A percentile compares a stretch with the other conserved stretches of the same genome.
Conservation (phyloP, 2,888 invertebrate species). For the Mechanitis mazaeus region DNA sequence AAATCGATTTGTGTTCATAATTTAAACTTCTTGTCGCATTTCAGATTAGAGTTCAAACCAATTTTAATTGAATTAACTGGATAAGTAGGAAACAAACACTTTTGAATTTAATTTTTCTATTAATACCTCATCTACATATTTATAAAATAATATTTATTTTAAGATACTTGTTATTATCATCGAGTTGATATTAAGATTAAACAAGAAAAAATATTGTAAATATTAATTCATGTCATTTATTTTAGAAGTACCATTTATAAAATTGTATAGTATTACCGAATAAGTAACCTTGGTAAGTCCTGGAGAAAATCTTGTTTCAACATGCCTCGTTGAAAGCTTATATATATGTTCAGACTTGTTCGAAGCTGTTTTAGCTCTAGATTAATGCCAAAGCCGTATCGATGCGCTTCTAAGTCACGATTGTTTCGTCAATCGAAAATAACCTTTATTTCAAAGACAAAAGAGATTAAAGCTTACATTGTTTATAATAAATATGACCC, state of each 20-base stretch:
- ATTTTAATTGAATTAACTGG: too few relatives aligned
- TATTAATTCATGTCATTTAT: too few relatives aligned
- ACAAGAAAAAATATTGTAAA: too few relatives aligned
- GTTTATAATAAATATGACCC: slow-evolving; percentile 3
- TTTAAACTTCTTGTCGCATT: slow-evolving; percentile 1
- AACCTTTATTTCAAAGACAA: not conserved
- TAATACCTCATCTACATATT: too few relatives aligned
- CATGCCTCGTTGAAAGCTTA: slow-evolving; percentile 16
- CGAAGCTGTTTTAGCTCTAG: slow-evolving; percentile 16
- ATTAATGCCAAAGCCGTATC: slow-evolving; percentile 14
- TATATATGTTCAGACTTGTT: slow-evolving; percentile 16
- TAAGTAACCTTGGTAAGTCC: slow-evolving; percentile 10
- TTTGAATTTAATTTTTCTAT: too few relatives aligned
- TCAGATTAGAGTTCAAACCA: not conserved
- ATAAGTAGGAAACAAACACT: too few relatives aligned
- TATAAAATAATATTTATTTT: too few relatives aligned
- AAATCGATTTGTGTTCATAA: slow-evolving; percentile 6
- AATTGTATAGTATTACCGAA: slow-evolving; percentile 6
- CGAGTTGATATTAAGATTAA: too few relatives aligned
- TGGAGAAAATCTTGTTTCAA: slow-evolving; percentile 14
- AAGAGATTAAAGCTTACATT: not conserved
- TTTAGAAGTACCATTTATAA: not conserved
- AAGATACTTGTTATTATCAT: too few relatives aligned
- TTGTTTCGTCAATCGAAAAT: not conserved
- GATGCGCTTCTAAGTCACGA: slow-evolving; percentile 6